Evolutionary conservation across 2,888 invertebrate species (phyloP).

Genomic region (Drosophila dives): DNA sequence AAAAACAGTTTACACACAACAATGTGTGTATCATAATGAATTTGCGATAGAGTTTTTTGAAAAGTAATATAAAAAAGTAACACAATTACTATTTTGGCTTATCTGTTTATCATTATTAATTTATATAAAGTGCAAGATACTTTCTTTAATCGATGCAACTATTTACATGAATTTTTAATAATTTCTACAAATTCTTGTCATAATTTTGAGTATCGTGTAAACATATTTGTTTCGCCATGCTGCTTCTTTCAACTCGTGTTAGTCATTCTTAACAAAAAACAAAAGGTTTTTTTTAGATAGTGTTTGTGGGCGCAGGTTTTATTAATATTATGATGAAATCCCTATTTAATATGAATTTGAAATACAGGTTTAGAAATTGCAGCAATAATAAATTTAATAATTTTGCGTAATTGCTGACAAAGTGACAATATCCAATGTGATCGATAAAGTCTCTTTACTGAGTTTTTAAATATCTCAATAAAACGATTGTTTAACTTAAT

Average conservation of each 20-base stretch:
- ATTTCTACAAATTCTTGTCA: background rate
- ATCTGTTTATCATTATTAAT: background rate
- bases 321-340: constrained; percentile 28
- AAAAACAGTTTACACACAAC: constrained; percentile 19
- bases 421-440: background rate
- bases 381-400: background rate
- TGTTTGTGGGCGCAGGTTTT: constrained; percentile 7
- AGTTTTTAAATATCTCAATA: background rate
- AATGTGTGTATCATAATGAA: background rate
- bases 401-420: background rate
- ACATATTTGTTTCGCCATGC: background rate
- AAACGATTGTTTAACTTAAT: background rate
- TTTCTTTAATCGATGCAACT: background rate
- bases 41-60: background rate
- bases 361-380: background rate
- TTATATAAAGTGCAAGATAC: too few species aligned
- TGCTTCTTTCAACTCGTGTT: background rate
- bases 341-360: background rate
- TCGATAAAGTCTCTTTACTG: background rate
- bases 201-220: constrained; percentile 8
- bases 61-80: background rate
- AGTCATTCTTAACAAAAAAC: constrained; percentile 9
- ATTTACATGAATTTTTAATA: background rate
- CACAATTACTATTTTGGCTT: background rate
- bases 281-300: background rate